These are phyloP conservation scores for Stenodera caucasica DNA, from an alignment of 2,888 invertebrate species.

Conservation along the genomic window DNA sequence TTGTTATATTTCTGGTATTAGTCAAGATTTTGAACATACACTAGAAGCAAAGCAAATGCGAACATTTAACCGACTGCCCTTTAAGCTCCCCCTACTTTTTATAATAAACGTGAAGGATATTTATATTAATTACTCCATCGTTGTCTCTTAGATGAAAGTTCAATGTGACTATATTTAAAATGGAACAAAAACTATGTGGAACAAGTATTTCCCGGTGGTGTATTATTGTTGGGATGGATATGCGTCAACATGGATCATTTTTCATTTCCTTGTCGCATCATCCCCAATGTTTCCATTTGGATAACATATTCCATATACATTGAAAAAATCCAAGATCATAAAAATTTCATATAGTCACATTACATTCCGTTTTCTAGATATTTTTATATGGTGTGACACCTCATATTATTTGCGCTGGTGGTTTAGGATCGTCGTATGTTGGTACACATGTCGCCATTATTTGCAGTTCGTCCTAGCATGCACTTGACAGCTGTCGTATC, in stretches of 20 bases:
- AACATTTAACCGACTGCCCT: no score
- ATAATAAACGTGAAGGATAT: no score
- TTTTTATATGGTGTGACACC: conserved; percentile 55
- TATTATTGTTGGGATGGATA: neutral
- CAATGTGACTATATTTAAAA: neutral
- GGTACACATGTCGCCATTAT: conserved; percentile 57
- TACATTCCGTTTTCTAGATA: conserved; percentile 47
- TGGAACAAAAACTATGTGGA: no score
- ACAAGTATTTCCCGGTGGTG: neutral
- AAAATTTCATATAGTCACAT: conserved; percentile 54
- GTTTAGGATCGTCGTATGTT: conserved; percentile 40
- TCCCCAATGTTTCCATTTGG: conserved; percentile 33
- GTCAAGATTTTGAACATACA: no score
- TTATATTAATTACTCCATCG: no score
- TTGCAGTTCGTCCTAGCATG: conserved; percentile 53
- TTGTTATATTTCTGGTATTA: no score
- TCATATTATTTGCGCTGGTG: conserved; percentile 52
- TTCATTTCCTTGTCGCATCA: conserved; percentile 13
- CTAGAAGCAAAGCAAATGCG: no score
- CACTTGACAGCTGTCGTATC: conserved; percentile 57
- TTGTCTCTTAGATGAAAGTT: neutral
- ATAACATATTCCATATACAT: conserved; percentile 37
- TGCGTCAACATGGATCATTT: conserved; percentile 14
- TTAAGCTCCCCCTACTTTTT: no score
- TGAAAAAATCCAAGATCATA: conserved; percentile 49